These are phyloP conservation scores for Gadopsis marmoratus DNA, from an alignment of 2,797 vertebrate species.

Conservation along the genomic window DNA sequence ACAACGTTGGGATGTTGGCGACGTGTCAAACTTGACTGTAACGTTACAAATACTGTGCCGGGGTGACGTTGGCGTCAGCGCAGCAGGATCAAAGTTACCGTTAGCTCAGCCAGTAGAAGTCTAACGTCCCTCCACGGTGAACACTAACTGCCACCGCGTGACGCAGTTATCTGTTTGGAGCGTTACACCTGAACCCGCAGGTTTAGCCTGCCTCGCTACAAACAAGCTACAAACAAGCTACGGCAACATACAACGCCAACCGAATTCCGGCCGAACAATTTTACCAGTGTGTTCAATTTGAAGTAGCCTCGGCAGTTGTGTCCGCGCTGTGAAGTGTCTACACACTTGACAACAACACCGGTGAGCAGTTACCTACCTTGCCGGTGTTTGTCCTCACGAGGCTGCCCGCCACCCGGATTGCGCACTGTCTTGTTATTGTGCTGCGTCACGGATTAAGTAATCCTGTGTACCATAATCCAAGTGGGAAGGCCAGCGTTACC, in stretches of 20 bases:
- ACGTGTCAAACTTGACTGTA: background rate
- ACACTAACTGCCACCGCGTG: too few species aligned
- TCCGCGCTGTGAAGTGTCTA: rapidly evolving
- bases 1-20: background rate
- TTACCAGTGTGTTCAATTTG: rapidly evolving
- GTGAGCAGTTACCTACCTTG: conserved; percentile 51
- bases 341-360: too few species aligned
- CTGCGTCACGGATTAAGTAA: conserved; percentile 80
- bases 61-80: conserved; percentile 1
- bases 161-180: background rate
- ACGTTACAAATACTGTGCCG: background rate
- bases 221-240: conserved; percentile 16
- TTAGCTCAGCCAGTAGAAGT: too few species aligned
- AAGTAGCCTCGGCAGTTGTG: rapidly evolving
- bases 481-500: background rate
- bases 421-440: conserved; percentile 60
- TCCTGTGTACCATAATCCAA: conserved; percentile 61
- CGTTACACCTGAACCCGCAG: background rate
- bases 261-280: background rate
- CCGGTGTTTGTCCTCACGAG: conserved; percentile 32
- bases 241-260: background rate
- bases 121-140: background rate
- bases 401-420: conserved; percentile 45
- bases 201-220: background rate
- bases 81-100: background rate